Percentiles rank a stretch among this genome's conserved stretches.
These are phyloP conservation scores for Lutjanus erythropterus DNA, from an alignment of 2,113 vertebrate species.

Conservation along the genomic window DNA sequence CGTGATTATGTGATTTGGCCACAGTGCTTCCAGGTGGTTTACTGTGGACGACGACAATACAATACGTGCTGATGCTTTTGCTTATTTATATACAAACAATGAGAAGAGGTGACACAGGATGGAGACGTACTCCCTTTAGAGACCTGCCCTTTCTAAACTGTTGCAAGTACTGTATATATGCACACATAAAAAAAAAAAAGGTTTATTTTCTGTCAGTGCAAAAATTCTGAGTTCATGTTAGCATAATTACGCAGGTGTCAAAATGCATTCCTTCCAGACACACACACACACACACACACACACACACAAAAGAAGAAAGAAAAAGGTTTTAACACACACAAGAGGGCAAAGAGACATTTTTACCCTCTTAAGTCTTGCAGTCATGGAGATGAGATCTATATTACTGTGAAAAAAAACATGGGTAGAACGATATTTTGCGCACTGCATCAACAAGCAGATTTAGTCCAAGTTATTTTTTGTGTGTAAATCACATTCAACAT, in stretches of 20 bases:
- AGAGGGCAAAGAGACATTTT: conserved; percentile 4
- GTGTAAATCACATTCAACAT: conserved; percentile 47
- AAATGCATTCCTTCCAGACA: conserved; percentile 32
- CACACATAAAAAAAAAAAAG: conserved; percentile 4
- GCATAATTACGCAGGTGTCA: conserved; percentile 42
- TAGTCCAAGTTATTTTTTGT: conserved; percentile 31
- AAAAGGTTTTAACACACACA: conserved; percentile 16
- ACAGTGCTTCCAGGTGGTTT: conserved; percentile 50
- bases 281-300: conserved; percentile 14
- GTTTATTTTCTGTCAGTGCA: conserved; percentile 71
- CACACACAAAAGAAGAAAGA: background rate
- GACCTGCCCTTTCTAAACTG: conserved; percentile 22
- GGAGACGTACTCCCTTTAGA: conserved; percentile 54
- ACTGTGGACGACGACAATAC: conserved; percentile 33
- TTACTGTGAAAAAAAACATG: conserved; percentile 8
- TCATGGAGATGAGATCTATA: conserved; percentile 17
- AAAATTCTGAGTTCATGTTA: conserved; percentile 61
- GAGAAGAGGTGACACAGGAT: conserved; percentile 39
- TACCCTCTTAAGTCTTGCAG: conserved; percentile 39
- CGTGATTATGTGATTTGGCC: conserved; percentile 28
- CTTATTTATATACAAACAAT: conserved; percentile 56
- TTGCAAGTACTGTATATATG: conserved; percentile 21
- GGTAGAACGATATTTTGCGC: conserved; percentile 1
- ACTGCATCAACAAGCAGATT: conserved; percentile 30
- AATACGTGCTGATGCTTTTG: conserved; percentile 43